Evolutionary conservation across 2,888 invertebrate species (phyloP), one percentile per base, ranked within the genome.

Genomic region (Chloromyia formosa): DNA sequence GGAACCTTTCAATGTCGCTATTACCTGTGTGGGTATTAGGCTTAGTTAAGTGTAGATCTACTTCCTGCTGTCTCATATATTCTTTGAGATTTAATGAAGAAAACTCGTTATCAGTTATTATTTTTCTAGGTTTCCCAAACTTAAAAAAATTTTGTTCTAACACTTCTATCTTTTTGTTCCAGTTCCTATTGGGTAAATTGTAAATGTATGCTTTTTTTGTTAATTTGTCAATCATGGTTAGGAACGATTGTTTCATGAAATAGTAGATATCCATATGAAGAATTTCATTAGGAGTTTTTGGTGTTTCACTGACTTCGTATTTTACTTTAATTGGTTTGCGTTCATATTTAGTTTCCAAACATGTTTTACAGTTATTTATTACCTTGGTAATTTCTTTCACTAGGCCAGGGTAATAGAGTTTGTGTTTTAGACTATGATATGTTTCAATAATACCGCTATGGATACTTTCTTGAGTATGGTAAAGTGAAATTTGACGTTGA

Each of bases 21-120:
- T 62, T 56, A 18, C 22, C 56, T n/a, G 56, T 56, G 61, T 27
- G 27, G 27, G 27, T 61, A 14, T 61, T 61, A n/a, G 61, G 61
- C 5, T 23, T 61, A 2, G 61, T 76, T 20, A 42, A 5, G 23
- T 40, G 5, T 23, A 61, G 14, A 5, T 61, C 61, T 10, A 61
- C 27, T n/a, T n/a, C 16, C 23, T 61, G 27, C 14, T 23, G 10
- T 58, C 22, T 58, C 4, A 58, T 3, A 10, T 18, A 58, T 58
- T 58, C 56, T 22, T 20, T 66, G 1, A 75, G 18, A 23, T 68
- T 74, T 54, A 74, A 68, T 35, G 75, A 58, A 61, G 73, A 72
- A 27, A 77, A 77, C 53, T 77, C 74, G 27, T 77, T 77, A 23
- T 75, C 76, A 20, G 64, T 71, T 54, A 76, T 61, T 3, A 75